A percentile compares a stretch with the other conserved stretches of the same genome.
Evolutionary conservation across 2,113 vertebrate species (phyloP).

Genomic region (Ophthalmolycus amberensis): DNA sequence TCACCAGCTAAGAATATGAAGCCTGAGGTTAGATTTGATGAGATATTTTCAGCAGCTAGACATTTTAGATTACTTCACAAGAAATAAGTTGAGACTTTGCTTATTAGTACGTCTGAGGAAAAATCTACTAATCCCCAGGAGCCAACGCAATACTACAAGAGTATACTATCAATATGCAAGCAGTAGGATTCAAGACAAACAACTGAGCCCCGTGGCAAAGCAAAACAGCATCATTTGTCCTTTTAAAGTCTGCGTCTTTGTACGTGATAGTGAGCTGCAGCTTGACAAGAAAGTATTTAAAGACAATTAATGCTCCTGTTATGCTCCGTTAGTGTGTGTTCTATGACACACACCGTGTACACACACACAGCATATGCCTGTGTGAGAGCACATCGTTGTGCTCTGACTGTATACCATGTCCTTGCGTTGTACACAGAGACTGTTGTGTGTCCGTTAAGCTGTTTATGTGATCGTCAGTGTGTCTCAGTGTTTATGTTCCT

Average conservation of each 20-base stretch:
- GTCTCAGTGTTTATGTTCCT: conserved; percentile 12
- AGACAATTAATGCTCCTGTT: conserved; percentile 39
- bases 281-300: conserved; percentile 29
- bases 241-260: background rate
- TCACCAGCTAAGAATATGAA: background rate
- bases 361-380: background rate
- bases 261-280: conserved; percentile 29
- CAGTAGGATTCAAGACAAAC: background rate
- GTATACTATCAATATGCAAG: background rate
- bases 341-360: too few relatives aligned
- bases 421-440: conserved; percentile 1
- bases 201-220: conserved; percentile 1
- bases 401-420: conserved; percentile 16
- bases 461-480: conserved; percentile 28
- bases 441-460: conserved; percentile 13
- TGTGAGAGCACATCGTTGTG: background rate
- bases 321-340: conserved; percentile 3
- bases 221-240: background rate
- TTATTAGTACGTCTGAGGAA: background rate
- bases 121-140: background rate
- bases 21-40: background rate
- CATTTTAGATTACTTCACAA: background rate
- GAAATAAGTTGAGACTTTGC: background rate
- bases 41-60: background rate
- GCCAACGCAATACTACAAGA: background rate